phyloP scores from a whole-genome alignment of 2,888 invertebrate species.

The Lithophane semibrunnea region DNA sequence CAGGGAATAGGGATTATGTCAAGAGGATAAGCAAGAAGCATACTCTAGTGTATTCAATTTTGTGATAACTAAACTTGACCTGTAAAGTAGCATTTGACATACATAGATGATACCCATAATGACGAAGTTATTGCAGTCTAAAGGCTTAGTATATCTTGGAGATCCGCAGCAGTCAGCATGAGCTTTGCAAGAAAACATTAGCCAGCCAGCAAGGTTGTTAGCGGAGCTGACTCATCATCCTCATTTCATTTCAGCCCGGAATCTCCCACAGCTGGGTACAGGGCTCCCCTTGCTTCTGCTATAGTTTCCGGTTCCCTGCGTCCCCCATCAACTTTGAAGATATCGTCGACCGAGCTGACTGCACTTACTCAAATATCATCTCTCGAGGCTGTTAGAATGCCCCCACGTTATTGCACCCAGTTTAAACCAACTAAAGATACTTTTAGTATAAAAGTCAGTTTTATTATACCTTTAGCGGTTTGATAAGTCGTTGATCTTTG shows the following conservation, averaged over 20 bases:
- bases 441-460: neutral
- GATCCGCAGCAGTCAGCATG: neutral
- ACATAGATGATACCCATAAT: neutral
- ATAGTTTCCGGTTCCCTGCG: too few species aligned
- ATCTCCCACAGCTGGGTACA: too few species aligned
- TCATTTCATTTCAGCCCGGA: too few species aligned
- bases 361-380: neutral
- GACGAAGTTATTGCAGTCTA: neutral
- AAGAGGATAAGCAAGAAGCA: neutral
- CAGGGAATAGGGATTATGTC: neutral
- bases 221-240: too few species aligned
- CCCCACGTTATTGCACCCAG: neutral
- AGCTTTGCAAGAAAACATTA: too few species aligned
- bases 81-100: too few species aligned
- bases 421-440: neutral
- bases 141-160: neutral
- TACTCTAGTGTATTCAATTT: neutral
- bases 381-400: neutral
- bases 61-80: too few species aligned
- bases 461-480: neutral
- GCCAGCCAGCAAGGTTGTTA: too few species aligned
- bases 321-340: too few species aligned
- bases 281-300: too few species aligned
- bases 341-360: too few species aligned
- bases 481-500: conserved; percentile 19